Evolutionary conservation across 2,113 vertebrate genomes (phyloP).

Genomic region (Phylloscopus trochilus): DNA sequence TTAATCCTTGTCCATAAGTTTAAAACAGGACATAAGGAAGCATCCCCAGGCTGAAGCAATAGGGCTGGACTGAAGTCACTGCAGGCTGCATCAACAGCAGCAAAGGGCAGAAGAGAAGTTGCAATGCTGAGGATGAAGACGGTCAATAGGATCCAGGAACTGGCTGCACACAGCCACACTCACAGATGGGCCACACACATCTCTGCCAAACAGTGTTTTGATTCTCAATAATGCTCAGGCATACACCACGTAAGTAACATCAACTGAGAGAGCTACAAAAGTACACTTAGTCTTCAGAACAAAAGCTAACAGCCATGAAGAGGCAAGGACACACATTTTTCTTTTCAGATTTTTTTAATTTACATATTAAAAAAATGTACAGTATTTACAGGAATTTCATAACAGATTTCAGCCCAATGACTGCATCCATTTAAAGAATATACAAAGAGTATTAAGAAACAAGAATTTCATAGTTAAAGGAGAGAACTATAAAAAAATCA

Average conservation of each 20-base stretch:
- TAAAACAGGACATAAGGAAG: not conserved
- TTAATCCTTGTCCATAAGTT: not conserved
- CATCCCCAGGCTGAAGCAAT: not conserved
- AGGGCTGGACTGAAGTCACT: not conserved
- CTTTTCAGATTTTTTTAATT: not conserved
- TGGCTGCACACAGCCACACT: not conserved
- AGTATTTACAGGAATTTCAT: not conserved
- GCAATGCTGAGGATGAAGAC: accelerated
- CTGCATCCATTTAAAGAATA: not conserved
- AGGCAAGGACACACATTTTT: not conserved
- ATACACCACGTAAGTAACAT: accelerated
- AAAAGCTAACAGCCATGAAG: not conserved
- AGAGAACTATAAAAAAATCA: not conserved
- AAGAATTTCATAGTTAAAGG: not conserved
- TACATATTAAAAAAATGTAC: not conserved
- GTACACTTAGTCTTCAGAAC: not conserved
- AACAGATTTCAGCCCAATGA: not conserved
- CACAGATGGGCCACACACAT: not conserved
- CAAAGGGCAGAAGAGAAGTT: not conserved
- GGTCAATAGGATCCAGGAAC: not conserved
- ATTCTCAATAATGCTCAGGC: not conserved
- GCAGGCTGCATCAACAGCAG: not conserved
- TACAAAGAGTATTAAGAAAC: not conserved
- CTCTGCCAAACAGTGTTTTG: not conserved
- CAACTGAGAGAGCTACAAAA: not conserved